These are phyloP conservation scores for Hypomecis punctinalis DNA, from an alignment of 2,888 invertebrate species.

Conservation along the genomic window DNA sequence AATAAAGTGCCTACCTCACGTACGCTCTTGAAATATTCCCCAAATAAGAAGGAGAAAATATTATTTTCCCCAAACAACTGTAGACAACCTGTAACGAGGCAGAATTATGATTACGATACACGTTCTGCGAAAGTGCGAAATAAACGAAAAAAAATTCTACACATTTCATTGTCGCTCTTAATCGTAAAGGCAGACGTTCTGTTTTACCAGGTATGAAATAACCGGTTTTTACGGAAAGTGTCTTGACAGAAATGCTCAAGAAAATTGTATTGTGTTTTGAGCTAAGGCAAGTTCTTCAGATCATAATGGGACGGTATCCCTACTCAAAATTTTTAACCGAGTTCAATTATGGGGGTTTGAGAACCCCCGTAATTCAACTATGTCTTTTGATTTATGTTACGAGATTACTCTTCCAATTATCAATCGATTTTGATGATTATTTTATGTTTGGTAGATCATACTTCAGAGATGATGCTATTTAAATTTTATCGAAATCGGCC, in stretches of 20 bases:
- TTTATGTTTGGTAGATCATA: no score
- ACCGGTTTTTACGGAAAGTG: constrained; percentile 22
- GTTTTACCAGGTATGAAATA: constrained; percentile 63
- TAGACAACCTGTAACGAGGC: constrained; percentile 26
- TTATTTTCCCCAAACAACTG: constrained; percentile 19
- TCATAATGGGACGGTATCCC: no score
- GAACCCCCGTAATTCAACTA: no score
- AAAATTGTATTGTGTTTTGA: neutral
- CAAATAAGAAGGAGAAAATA: constrained; percentile 18
- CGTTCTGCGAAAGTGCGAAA: constrained; percentile 26
- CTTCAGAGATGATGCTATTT: no score
- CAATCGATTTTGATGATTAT: no score
- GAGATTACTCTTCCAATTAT: no score
- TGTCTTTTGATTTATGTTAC: no score
- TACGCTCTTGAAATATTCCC: constrained; percentile 8
- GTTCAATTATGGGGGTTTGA: no score
- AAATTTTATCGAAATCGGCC: no score
- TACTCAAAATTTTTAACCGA: no score
- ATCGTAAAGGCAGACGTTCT: constrained; percentile 55
- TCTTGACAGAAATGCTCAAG: neutral
- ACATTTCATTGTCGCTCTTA: constrained; percentile 50
- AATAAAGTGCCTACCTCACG: constrained; percentile 9
- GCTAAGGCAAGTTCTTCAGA: no score
- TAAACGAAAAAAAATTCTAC: constrained; percentile 43
- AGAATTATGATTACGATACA: constrained; percentile 28